Evolutionary conservation across 2,888 invertebrate species (phyloP).

Genomic region (Pinctada fucata): DNA sequence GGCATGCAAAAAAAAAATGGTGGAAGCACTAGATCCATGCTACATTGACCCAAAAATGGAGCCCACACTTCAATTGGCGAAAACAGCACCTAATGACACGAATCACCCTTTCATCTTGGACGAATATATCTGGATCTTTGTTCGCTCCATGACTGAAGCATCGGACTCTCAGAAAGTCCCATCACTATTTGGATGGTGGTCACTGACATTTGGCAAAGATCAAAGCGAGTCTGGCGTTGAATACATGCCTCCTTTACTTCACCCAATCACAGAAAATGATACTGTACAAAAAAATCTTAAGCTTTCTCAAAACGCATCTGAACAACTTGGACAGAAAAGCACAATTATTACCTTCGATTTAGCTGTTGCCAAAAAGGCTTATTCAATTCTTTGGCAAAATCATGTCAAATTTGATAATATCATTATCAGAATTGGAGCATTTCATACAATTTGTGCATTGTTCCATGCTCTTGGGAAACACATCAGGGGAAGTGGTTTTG

Average conservation of each 20-base stretch:
- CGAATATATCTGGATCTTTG: too few species aligned
- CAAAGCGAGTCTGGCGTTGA: conserved; percentile 18
- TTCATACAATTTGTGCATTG: conserved; percentile 32
- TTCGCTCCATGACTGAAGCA: too few species aligned
- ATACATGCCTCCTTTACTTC: conserved; percentile 21
- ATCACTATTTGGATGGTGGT: too few species aligned
- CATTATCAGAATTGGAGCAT: conserved; percentile 28
- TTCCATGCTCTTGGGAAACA: conserved; percentile 29
- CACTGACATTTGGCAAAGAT: too few species aligned
- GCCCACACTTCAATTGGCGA: too few species aligned
- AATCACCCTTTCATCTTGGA: too few species aligned
- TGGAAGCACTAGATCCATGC: too few species aligned
- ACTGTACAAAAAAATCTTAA: conserved; percentile 3
- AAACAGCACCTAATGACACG: too few species aligned
- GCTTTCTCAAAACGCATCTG: not conserved
- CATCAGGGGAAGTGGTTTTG: conserved; percentile 31
- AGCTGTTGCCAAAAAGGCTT: too few species aligned
- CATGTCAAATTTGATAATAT: not conserved
- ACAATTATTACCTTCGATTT: conserved; percentile 34
- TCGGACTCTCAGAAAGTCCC: too few species aligned
- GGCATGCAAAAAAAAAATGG: too few species aligned
- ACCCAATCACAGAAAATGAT: conserved; percentile 7
- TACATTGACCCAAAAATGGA: too few species aligned
- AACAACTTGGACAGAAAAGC: not conserved
- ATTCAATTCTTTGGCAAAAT: conserved; percentile 22